Base-by-base conservation (phyloP, 1,140 invertebrate species). In the Drosophila mojavensis region DNA sequence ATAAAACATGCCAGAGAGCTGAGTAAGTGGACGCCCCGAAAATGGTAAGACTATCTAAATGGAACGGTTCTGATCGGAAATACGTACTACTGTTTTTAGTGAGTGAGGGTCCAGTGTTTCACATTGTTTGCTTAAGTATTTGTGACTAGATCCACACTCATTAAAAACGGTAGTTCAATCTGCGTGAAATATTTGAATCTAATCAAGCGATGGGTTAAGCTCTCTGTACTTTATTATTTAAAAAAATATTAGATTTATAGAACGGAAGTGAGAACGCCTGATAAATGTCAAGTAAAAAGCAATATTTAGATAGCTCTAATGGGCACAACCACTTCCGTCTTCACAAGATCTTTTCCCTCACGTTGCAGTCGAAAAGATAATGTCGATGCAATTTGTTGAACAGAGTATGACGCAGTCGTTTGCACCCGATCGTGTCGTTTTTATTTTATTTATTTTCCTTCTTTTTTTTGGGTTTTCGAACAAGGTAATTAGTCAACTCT, bases 91-190 rank as follows among this genome's bases (percentile, higher is more conserved):
- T 92, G 91, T 92, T 92, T 92, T 90, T 90, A 92, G 90, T 92
- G 91, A 75, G 91, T 92, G 91, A 90, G 91, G 91, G 90, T 91
- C 88, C 91, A 91, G 91, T 92, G 90, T 92, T 92, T 91, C 91
- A 92, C 91, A 92, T 92, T 88, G 71, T 65, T 77, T 74, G 56
- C 53, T 39, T 36, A 59, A 70, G 61, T 77, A 80, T 80, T 92
- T 92, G 91, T 92, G 91, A 92, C 91, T 92, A 92, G 91, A 92
- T 92, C 91, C 91, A 92, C 91, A 92, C 91, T 92, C 91, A 92
- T 92, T 92, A 92, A 92, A 80, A 92, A 92, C 88, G 91, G 84
- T 81, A 82, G 85, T 91, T 77, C 73, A 81, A 66, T 75, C 90
- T 70, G 53, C 82, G 11, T 39, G 36, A 11, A 39, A 39, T 11